A percentile compares a stretch with the other conserved stretches of the same genome.
phyloP scores from a whole-genome alignment of 2,113 vertebrate species.

The Cranoglanis bouderius region DNA sequence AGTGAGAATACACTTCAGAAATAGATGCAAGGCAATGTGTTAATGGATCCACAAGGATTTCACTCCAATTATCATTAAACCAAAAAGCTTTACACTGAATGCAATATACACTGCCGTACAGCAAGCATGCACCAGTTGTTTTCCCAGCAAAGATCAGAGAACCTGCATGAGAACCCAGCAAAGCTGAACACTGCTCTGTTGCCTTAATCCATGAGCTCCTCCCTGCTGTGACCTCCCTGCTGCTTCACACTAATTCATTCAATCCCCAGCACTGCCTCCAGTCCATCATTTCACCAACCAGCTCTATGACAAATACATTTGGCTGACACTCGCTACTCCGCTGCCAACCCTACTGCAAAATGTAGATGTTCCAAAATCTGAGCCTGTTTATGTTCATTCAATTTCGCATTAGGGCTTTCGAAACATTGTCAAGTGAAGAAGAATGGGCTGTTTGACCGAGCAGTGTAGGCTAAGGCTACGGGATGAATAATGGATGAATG shows the following conservation, averaged over 20 bases:
- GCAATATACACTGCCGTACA: neutral
- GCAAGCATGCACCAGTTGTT: neutral
- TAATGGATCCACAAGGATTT: neutral
- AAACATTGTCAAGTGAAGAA: conserved; percentile 45
- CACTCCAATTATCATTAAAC: neutral
- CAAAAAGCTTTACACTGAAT: neutral
- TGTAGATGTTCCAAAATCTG: conserved; percentile 8
- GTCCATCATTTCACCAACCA: conserved; percentile 29
- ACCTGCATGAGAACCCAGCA: conserved; percentile 28
- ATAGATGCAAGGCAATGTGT: neutral
- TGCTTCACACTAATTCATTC: conserved; percentile 18
- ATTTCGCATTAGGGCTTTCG: conserved; percentile 40
- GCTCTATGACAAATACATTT: conserved; percentile 2
- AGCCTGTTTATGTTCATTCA: conserved; percentile 45
- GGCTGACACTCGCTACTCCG: neutral
- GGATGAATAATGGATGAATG: conserved; percentile 50
- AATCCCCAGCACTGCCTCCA: conserved; percentile 4
- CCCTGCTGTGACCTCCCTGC: conserved; percentile 5
- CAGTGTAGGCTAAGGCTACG: conserved; percentile 29
- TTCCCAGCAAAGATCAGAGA: neutral
- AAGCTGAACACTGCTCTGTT: conserved; percentile 24
- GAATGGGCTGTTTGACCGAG: conserved; percentile 39
- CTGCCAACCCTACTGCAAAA: conserved; percentile 1
- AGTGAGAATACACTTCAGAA: conserved; percentile 6
- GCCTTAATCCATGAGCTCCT: conserved; percentile 2